A percentile compares a stretch with the other conserved stretches of the same genome.
Conservation (phyloP, 2,888 invertebrate species). For the Elmis aenea region DNA sequence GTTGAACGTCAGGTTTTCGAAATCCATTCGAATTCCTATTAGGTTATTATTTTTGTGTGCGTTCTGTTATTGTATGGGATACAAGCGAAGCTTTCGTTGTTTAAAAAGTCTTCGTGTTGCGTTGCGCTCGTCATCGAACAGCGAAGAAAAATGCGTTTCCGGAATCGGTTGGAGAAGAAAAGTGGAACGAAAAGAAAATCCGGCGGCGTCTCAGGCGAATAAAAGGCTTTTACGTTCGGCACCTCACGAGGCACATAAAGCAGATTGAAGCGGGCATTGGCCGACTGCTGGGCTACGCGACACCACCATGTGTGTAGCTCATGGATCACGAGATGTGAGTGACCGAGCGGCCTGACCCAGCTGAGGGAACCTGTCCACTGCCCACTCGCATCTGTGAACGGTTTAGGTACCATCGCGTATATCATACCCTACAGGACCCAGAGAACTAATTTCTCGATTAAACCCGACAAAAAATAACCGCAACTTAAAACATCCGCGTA, state of each 20-base stretch:
- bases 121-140: no score
- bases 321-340: slow-evolving; percentile 26
- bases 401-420: no score
- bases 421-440: no score
- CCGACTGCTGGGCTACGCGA: slow-evolving; percentile 30
- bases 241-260: slow-evolving; percentile 29
- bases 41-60: no score
- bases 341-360: slow-evolving; percentile 30
- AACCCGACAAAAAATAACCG: no score
- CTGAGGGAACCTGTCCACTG: slow-evolving; percentile 28
- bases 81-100: no score
- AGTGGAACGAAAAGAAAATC: slow-evolving; percentile 20
- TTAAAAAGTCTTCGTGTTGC: no score
- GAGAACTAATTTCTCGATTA: no score
- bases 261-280: slow-evolving; percentile 30
- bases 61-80: no score
- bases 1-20: slow-evolving; percentile 11
- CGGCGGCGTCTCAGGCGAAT: slow-evolving; percentile 26
- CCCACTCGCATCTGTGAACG: slow-evolving; percentile 19
- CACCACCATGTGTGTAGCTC: slow-evolving; percentile 22
- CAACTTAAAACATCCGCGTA: no score
- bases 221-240: slow-evolving; percentile 25
- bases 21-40: no score
- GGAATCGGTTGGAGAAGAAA: slow-evolving; percentile 2
- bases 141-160: no score